Evolutionary conservation across 2,888 invertebrate species (phyloP).

Genomic region (Euspilapteryx auroguttella): DNA sequence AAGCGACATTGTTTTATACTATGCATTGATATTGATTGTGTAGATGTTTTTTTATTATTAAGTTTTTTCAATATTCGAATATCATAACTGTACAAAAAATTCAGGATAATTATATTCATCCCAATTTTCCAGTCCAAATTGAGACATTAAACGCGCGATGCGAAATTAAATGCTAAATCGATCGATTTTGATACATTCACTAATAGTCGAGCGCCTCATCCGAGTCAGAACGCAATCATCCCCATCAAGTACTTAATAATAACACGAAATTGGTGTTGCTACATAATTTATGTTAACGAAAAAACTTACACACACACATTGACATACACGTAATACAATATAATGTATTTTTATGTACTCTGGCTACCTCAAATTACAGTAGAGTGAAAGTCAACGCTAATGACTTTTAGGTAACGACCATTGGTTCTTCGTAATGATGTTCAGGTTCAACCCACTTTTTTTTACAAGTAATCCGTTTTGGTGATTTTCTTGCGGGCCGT

Average conservation of each 20-base stretch:
- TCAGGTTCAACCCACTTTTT: conserved; percentile 48
- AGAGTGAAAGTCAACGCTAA: conserved; percentile 56
- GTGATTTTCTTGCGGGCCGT: conserved; percentile 31
- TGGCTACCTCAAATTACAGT: conserved; percentile 37
- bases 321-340: no score
- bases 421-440: conserved; percentile 53
- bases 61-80: no score
- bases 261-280: conserved; percentile 41
- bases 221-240: not conserved
- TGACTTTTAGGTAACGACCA: conserved; percentile 59
- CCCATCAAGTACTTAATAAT: conserved; percentile 30
- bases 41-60: no score
- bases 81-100: no score
- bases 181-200: not conserved
- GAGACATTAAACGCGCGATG: not conserved
- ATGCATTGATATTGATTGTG: no score
- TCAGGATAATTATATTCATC: not conserved
- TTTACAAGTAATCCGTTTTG: conserved; percentile 46
- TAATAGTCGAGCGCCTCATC: not conserved
- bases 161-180: not conserved
- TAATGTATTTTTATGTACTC: no score
- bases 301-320: conserved; percentile 14
- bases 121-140: not conserved
- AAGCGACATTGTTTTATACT: no score
- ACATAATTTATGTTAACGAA: conserved; percentile 41